A percentile compares a stretch with the other conserved stretches of the same genome.
These are phyloP conservation scores for Arenicola marina DNA, from an alignment of 2,888 invertebrate species.

Conservation along the genomic window DNA sequence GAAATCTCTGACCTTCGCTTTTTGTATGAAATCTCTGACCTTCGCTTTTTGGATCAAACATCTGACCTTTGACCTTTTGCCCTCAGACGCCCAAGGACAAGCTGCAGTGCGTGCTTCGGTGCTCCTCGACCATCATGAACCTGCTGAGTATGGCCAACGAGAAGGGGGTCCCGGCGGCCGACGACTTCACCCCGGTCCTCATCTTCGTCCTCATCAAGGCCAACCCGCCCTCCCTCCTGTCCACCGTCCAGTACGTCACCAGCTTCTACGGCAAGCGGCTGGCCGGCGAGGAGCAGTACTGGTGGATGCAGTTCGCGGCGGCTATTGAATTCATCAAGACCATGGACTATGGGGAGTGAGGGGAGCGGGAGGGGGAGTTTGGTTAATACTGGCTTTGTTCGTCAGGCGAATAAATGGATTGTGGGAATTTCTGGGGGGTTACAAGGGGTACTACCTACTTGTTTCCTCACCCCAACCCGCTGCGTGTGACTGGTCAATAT, in stretches of 20 bases:
- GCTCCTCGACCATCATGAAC: slow-evolving; percentile 92
- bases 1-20: too few relatives aligned
- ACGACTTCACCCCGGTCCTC: slow-evolving; percentile 94
- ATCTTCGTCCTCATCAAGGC: slow-evolving; percentile 97
- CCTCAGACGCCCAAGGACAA: slow-evolving; percentile 80
- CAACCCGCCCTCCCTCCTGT: slow-evolving; percentile 90
- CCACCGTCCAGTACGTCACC: slow-evolving; percentile 94
- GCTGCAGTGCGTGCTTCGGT: slow-evolving; percentile 79
- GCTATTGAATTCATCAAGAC: slow-evolving; percentile 98
- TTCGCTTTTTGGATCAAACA: too few relatives aligned
- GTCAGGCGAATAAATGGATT: too few relatives aligned
- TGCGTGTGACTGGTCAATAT: too few relatives aligned
- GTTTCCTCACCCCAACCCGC: too few relatives aligned
- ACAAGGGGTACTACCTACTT: too few relatives aligned
- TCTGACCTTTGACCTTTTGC: too few relatives aligned
- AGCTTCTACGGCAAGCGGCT: slow-evolving; percentile 85
- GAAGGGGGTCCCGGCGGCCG: slow-evolving; percentile 79
- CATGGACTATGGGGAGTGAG: too few relatives aligned
- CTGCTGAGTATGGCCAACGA: slow-evolving; percentile 77
- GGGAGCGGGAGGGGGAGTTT: too few relatives aligned
- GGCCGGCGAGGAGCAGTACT: slow-evolving; percentile 90
- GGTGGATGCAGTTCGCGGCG: slow-evolving; percentile 98
- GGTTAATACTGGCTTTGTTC: too few relatives aligned
- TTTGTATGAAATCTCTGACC: too few relatives aligned
- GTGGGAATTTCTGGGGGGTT: too few relatives aligned